Percentiles rank a stretch among this genome's conserved stretches.
These are phyloP conservation scores for Acanthurus tractus DNA, from an alignment of 2,797 vertebrate genomes.

Conservation along the genomic window DNA sequence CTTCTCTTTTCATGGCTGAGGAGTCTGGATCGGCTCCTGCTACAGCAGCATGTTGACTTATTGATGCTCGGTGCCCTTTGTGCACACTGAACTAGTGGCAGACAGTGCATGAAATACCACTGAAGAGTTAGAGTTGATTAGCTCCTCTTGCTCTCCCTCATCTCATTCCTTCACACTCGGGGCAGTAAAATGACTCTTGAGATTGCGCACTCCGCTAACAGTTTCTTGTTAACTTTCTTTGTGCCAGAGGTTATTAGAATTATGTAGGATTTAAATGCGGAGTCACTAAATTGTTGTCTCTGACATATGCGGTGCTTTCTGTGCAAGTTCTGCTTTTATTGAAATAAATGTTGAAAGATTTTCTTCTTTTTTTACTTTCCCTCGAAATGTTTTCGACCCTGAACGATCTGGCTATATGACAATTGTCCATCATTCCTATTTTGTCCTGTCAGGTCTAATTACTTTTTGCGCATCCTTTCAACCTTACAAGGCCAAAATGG, in stretches of 20 bases:
- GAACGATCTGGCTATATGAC: conserved; percentile 1
- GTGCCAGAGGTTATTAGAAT: conserved; percentile 68
- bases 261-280: conserved; percentile 41
- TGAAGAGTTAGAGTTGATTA: conserved; percentile 71
- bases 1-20: conserved; percentile 46
- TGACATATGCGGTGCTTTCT: conserved; percentile 18
- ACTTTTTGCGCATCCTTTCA: neutral
- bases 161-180: conserved; percentile 60
- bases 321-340: conserved; percentile 16
- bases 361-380: neutral
- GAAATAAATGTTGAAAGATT: conserved; percentile 8
- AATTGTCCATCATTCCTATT: neutral
- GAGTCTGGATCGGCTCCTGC: conserved; percentile 52
- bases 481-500: neutral
- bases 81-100: conserved; percentile 55
- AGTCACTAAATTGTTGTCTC: conserved; percentile 30
- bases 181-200: conserved; percentile 58
- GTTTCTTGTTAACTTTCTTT: conserved; percentile 64
- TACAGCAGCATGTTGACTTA: conserved; percentile 53
- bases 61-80: conserved; percentile 63
- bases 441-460: neutral
- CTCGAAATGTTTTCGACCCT: conserved; percentile 24
- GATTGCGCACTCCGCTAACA: conserved; percentile 54
- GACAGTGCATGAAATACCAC: conserved; percentile 67
- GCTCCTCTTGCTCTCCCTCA: conserved; percentile 63